Percentiles rank a stretch among this genome's conserved stretches.
Evolutionary conservation across 2,888 invertebrate species (phyloP).

Genomic region (Patella caerulea): DNA sequence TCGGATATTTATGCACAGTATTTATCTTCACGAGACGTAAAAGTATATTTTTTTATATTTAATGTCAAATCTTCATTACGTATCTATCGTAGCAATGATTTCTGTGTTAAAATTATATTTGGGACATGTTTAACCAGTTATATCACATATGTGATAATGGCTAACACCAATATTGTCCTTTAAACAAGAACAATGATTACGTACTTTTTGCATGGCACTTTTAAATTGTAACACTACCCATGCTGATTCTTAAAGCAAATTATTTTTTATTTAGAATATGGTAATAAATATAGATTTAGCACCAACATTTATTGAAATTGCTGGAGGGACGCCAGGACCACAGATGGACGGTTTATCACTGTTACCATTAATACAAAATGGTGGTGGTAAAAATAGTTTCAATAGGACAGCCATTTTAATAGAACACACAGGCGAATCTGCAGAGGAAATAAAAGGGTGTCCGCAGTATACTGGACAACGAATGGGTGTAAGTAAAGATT

Average conservation of each 20-base stretch:
- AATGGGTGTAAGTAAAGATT: slow-evolving; percentile 76
- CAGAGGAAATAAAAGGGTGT: slow-evolving; percentile 77
- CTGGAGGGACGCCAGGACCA: slow-evolving; percentile 73
- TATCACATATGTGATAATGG: too few species aligned
- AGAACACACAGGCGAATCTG: slow-evolving; percentile 86
- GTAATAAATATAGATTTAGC: slow-evolving; percentile 86
- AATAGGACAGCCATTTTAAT: slow-evolving; percentile 76
- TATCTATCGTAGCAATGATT: too few species aligned
- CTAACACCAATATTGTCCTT: too few species aligned
- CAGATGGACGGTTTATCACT: slow-evolving; percentile 80
- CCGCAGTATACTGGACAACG: slow-evolving; percentile 77
- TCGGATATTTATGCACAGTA: too few species aligned
- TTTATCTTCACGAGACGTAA: neutral
- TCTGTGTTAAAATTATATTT: too few species aligned
- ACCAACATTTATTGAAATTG: slow-evolving; percentile 85
- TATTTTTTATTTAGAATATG: slow-evolving; percentile 72
- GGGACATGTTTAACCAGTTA: too few species aligned
- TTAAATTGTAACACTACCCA: too few species aligned
- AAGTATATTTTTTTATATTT: too few species aligned
- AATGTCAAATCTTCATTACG: too few species aligned
- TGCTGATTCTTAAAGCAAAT: too few species aligned
- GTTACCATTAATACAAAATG: slow-evolving; percentile 60
- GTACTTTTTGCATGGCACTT: too few species aligned
- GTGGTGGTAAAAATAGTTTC: slow-evolving; percentile 24
- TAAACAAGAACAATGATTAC: too few species aligned